Conservation (phyloP, 2,888 invertebrate species). For the Elegia similella region DNA sequence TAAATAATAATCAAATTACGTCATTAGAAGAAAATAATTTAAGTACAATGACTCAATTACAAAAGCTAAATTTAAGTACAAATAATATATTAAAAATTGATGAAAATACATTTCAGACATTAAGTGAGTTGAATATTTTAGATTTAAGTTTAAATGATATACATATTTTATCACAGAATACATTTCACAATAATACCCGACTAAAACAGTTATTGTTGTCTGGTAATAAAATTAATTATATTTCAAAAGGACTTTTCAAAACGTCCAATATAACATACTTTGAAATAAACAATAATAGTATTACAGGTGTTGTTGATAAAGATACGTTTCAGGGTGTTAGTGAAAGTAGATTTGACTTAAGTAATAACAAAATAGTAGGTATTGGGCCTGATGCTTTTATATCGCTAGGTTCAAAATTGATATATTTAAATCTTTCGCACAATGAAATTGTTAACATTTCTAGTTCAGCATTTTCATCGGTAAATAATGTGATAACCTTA, state of each 20-base stretch:
- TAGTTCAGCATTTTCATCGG: constrained; percentile 12
- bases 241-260: constrained; percentile 18
- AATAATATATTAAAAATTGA: not conserved
- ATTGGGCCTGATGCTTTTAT: constrained; percentile 11
- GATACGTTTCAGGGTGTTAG: constrained; percentile 19
- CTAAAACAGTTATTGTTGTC: not conserved
- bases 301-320: constrained; percentile 15
- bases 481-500: constrained; percentile 11
- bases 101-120: not conserved
- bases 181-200: not conserved
- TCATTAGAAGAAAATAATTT: not conserved
- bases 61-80: not conserved
- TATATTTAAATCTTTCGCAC: constrained; percentile 17
- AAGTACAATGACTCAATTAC: not conserved
- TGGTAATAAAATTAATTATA: not conserved
- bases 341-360: constrained; percentile 13
- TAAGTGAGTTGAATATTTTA: not conserved
- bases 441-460: constrained; percentile 20
- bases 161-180: not conserved
- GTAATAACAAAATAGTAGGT: constrained; percentile 11
- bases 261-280: constrained; percentile 16
- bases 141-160: not conserved
- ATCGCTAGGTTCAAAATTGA: constrained; percentile 3
- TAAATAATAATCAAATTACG: not conserved
- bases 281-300: constrained; percentile 17